Percentiles rank a stretch among this genome's conserved stretches.
Conservation (phyloP, 2,888 invertebrate species). For the Brachynemurus nebulosus region DNA sequence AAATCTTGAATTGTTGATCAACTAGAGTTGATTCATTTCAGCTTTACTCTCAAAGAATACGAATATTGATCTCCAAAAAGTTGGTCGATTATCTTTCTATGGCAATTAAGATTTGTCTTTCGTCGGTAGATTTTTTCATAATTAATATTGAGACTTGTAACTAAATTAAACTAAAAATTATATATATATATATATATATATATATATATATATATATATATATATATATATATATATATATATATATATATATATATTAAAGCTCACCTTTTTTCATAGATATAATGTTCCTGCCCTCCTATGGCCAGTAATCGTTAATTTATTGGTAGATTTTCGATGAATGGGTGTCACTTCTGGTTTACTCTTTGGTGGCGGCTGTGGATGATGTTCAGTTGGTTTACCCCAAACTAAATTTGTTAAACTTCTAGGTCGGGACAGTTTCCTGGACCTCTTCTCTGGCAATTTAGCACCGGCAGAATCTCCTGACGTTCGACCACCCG, state of each 20-base stretch:
- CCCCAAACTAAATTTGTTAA: slow-evolving; percentile 78
- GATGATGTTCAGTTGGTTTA: slow-evolving; percentile 2
- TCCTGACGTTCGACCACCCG: slow-evolving; percentile 73
- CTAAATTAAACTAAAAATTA: too few species aligned
- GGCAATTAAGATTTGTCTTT: too few species aligned
- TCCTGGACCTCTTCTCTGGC: slow-evolving; percentile 69
- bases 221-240: neutral
- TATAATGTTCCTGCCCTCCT: slow-evolving; percentile 7
- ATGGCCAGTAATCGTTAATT: slow-evolving; percentile 10
- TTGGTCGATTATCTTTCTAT: too few species aligned
- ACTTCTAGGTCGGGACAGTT: slow-evolving; percentile 70
- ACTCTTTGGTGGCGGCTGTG: slow-evolving; percentile 1
- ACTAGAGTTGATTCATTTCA: too few species aligned
- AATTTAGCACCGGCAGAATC: slow-evolving; percentile 65
- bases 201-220: neutral
- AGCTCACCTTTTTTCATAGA: neutral
- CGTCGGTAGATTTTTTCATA: too few species aligned
- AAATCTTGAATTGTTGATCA: too few species aligned
- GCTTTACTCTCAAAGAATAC: too few species aligned
- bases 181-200: neutral
- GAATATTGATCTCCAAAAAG: too few species aligned
- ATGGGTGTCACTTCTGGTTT: slow-evolving; percentile 9
- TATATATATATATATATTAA: neutral
- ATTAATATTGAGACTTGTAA: too few species aligned
- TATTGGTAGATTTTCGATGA: slow-evolving; percentile 7